Conservation (phyloP, 2,888 invertebrate species). For the Phania funesta region DNA sequence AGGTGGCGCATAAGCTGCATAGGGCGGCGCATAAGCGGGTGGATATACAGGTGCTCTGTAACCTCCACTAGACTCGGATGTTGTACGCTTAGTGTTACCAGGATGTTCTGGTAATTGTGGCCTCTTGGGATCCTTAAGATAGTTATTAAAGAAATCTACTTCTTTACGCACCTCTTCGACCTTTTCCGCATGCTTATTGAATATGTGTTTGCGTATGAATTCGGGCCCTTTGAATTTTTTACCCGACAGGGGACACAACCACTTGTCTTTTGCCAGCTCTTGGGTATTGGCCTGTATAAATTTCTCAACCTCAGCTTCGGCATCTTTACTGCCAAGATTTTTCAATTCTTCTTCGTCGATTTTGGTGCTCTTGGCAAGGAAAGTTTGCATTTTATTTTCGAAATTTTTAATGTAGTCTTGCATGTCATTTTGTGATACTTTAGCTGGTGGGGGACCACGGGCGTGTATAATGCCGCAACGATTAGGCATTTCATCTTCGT, state of each 20-base stretch:
- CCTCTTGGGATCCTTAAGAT: constrained; percentile 94
- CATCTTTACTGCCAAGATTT: constrained; percentile 91
- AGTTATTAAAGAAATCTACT: constrained; percentile 98
- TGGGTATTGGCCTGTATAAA: constrained; percentile 98
- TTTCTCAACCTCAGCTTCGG: constrained; percentile 87
- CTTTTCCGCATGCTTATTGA: constrained; percentile 98
- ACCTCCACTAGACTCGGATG: constrained; percentile 75
- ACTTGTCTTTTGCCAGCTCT: constrained; percentile 98
- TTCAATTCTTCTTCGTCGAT: constrained; percentile 89
- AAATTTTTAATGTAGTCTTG: constrained; percentile 89
- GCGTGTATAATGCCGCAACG: constrained; percentile 99
- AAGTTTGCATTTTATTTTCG: constrained; percentile 94
- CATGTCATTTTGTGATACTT: constrained; percentile 83
- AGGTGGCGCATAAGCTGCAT: constrained; percentile 81
- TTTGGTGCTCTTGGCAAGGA: constrained; percentile 89
- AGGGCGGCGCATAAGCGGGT: constrained; percentile 80
- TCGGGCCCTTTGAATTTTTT: constrained; percentile 99
- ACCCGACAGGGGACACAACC: constrained; percentile 98
- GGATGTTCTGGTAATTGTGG: constrained; percentile 95
- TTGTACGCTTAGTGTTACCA: constrained; percentile 78
- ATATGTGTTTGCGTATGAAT: constrained; percentile 98
- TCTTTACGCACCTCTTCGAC: constrained; percentile 98
- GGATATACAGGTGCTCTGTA: constrained; percentile 77
- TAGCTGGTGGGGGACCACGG: constrained; percentile 91
- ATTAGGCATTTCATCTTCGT: constrained; percentile 99